Evolutionary conservation across 1,140 invertebrate species (phyloP).

Genomic region (Zophobas morio): DNA sequence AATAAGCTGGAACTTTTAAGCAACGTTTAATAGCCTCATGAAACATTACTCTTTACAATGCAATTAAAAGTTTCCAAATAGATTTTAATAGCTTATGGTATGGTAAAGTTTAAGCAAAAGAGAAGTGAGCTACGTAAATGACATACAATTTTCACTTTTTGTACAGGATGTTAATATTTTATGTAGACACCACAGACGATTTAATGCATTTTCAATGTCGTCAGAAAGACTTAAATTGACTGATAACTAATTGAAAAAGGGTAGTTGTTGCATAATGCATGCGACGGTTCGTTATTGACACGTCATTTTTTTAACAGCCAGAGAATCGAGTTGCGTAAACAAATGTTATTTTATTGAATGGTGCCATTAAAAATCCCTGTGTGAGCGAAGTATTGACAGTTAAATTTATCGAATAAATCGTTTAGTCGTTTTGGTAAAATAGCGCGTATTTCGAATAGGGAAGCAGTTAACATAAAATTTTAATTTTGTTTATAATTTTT

Average conservation of each 20-base stretch:
- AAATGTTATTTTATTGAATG: conserved; percentile 2
- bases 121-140: conserved; percentile 3
- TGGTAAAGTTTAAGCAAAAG: not conserved
- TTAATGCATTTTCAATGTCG: conserved; percentile 41
- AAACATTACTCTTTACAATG: conserved; percentile 43
- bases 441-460: not conserved
- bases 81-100: conserved; percentile 37
- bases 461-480: conserved; percentile 14
- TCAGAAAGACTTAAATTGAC: conserved; percentile 31
- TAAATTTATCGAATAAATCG: conserved; percentile 1
- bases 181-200: conserved; percentile 10
- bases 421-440: not conserved
- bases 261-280: conserved; percentile 22
- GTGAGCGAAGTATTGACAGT: not conserved
- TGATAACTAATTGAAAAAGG: conserved; percentile 31
- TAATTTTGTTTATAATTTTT: conserved; percentile 17
- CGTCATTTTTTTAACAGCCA: conserved; percentile 24
- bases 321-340: not conserved
- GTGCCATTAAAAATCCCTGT: conserved; percentile 1
- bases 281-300: not conserved
- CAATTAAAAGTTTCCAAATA: conserved; percentile 42
- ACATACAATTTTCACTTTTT: conserved; percentile 19
- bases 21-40: conserved; percentile 38
- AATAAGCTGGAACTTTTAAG: conserved; percentile 20
- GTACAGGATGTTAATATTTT: conserved; percentile 23